Conservation (phyloP, 2,888 invertebrate species). For the Bedellia somnulentella region DNA sequence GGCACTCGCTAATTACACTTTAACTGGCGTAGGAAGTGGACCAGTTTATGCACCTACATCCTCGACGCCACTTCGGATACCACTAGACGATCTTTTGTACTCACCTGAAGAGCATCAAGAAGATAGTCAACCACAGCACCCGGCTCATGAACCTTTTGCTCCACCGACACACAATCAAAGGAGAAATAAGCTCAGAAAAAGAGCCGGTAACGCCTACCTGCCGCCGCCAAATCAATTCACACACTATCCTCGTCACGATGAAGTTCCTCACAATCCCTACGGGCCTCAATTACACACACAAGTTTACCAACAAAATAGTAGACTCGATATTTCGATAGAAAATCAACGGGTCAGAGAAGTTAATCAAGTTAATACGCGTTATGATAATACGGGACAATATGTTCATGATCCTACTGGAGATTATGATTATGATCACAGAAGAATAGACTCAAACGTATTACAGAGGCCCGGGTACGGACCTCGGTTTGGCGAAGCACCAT, state of each 20-base stretch:
- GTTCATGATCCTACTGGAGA: constrained; percentile 47
- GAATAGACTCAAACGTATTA: constrained; percentile 22
- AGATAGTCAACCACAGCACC: constrained; percentile 22
- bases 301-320: constrained; percentile 35
- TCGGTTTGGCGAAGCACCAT: constrained; percentile 36
- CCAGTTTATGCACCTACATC: constrained; percentile 32
- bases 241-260: constrained; percentile 33
- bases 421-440: constrained; percentile 47
- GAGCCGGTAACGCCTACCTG: constrained; percentile 46
- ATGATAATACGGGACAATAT: constrained; percentile 44
- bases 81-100: constrained; percentile 43
- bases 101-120: constrained; percentile 30
- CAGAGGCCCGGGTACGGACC: constrained; percentile 29
- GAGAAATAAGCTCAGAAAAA: constrained; percentile 40
- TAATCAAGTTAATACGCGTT: constrained; percentile 29
- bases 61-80: constrained; percentile 29
- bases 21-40: constrained; percentile 29
- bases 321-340: constrained; percentile 37
- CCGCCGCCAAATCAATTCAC: constrained; percentile 46
- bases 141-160: constrained; percentile 26
- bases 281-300: constrained; percentile 33
- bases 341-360: constrained; percentile 42
- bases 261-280: constrained; percentile 39
- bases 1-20: constrained; percentile 49
- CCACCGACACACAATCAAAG: constrained; percentile 25